Evolutionary conservation across 92 coral and sea anemone species (phyloP).

Genomic region (Palythoa heliodiscus): DNA sequence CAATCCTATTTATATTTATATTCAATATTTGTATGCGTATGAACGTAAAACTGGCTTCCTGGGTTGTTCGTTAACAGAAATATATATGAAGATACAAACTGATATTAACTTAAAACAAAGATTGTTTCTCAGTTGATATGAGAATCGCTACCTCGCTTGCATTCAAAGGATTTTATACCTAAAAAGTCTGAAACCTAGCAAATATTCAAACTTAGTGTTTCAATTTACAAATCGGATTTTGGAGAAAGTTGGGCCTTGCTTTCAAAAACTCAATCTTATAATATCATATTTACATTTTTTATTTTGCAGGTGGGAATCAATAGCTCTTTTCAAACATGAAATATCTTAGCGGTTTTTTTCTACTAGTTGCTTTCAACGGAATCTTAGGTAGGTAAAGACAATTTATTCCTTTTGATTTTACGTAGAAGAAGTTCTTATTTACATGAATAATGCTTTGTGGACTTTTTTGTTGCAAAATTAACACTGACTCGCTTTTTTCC

Average conservation of each 20-base stretch:
- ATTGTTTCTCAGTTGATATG: too few relatives aligned
- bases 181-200: neutral
- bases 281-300: neutral
- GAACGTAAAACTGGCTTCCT: too few relatives aligned
- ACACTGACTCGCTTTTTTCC: neutral
- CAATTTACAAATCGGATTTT: neutral
- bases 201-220: neutral
- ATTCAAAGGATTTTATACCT: too few relatives aligned
- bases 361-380: slow-evolving; percentile 37
- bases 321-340: slow-evolving; percentile 36
- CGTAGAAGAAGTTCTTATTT: too few relatives aligned
- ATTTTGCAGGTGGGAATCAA: slow-evolving; percentile 35
- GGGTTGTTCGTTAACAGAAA: too few relatives aligned
- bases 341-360: slow-evolving; percentile 27
- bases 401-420: neutral
- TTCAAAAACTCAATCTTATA: neutral
- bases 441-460: neutral
- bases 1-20: too few relatives aligned
- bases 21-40: too few relatives aligned
- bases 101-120: too few relatives aligned
- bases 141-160: neutral
- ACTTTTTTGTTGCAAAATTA: neutral
- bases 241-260: neutral
- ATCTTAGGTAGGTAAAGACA: slow-evolving; percentile 20
- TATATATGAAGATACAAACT: too few relatives aligned